phyloP scores from a whole-genome alignment of 1,140 invertebrate genomes.

The Hyles euphorbiae region DNA sequence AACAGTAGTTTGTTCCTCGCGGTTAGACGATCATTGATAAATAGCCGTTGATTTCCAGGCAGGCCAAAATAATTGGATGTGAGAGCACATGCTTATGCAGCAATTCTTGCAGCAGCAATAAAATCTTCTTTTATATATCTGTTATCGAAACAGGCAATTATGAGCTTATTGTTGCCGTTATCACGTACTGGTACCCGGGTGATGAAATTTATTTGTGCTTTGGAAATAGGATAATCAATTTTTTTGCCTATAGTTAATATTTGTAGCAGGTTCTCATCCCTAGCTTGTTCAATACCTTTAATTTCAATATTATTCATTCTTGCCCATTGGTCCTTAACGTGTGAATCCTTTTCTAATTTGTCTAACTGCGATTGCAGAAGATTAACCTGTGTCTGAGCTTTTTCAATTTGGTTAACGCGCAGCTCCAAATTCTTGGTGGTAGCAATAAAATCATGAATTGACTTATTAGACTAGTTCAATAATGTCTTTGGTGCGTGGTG shows the following conservation, averaged over 20 bases:
- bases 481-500: no score
- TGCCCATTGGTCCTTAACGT: slow-evolving; percentile 14
- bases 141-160: slow-evolving; percentile 11
- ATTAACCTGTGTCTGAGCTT: neutral
- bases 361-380: neutral
- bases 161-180: slow-evolving; percentile 2
- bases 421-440: neutral
- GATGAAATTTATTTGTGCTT: slow-evolving; percentile 8
- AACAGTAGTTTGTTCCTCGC: slow-evolving; percentile 9
- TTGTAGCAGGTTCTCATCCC: slow-evolving; percentile 15
- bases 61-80: neutral
- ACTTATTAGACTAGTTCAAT: neutral
- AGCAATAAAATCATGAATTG: neutral
- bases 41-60: slow-evolving; percentile 5
- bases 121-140: slow-evolving; percentile 17
- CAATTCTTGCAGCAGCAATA: slow-evolving; percentile 7
- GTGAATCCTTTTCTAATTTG: neutral
- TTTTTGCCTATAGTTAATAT: slow-evolving; percentile 5
- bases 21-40: slow-evolving; percentile 13
- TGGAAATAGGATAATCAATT: slow-evolving; percentile 4
- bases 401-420: neutral
- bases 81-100: neutral
- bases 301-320: slow-evolving; percentile 19
- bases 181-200: slow-evolving; percentile 9
- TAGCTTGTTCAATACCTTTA: slow-evolving; percentile 8